Evolutionary conservation across 1,140 invertebrate species (phyloP).

Genomic region (Teleogryllus occipitalis): DNA sequence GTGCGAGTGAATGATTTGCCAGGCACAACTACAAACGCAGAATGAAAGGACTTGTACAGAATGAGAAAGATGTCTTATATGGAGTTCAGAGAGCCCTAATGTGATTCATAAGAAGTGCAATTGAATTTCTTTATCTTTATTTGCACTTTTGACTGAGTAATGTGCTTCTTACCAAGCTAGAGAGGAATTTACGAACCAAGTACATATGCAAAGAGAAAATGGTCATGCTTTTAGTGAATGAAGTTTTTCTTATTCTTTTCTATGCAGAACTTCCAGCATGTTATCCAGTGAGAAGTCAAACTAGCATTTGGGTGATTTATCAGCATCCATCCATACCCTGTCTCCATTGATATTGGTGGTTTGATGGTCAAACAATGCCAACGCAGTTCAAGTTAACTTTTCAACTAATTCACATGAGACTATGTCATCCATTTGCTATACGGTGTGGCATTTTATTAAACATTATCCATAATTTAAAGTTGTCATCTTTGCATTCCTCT

Average conservation of each 20-base stretch:
- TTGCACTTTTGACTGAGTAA: neutral
- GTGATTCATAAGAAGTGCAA: constrained; percentile 4
- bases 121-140: neutral
- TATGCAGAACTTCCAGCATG: neutral
- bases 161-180: neutral
- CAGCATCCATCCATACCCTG: neutral
- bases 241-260: constrained; percentile 1
- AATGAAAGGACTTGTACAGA: neutral
- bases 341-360: neutral
- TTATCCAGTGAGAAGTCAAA: neutral
- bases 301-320: neutral
- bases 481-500: neutral
- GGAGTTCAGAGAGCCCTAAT: neutral
- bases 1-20: neutral
- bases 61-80: neutral
- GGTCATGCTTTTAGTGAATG: constrained; percentile 1
- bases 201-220: neutral
- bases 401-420: neutral
- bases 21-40: neutral
- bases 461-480: neutral
- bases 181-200: neutral
- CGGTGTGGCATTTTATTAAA: neutral
- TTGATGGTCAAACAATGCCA: neutral
- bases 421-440: neutral
- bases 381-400: neutral